Conservation (phyloP, 2,797 vertebrate genomes). For the Cyclopterus lumpus region DNA sequence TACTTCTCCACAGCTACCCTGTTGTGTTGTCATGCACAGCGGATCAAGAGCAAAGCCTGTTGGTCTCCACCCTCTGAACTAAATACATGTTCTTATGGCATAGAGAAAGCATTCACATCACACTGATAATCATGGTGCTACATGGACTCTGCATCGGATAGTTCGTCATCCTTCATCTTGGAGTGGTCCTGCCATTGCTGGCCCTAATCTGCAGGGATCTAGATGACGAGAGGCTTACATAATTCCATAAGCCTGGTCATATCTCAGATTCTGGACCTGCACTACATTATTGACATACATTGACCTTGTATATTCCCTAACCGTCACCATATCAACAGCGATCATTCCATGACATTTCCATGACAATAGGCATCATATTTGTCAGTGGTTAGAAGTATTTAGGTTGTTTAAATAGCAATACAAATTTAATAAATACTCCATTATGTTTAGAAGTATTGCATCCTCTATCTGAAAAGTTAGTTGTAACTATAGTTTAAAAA, state of each 20-base stretch:
- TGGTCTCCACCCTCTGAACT: slow-evolving; percentile 49
- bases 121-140: slow-evolving; percentile 53
- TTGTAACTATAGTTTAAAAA: background rate
- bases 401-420: background rate
- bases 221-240: slow-evolving; percentile 73
- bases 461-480: background rate
- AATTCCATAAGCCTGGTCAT: slow-evolving; percentile 75
- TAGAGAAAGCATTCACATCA: slow-evolving; percentile 49
- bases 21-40: slow-evolving; percentile 61
- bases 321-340: background rate
- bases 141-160: slow-evolving; percentile 45
- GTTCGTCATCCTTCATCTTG: slow-evolving; percentile 60
- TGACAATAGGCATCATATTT: background rate
- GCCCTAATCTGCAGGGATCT: slow-evolving; percentile 71
- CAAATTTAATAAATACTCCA: background rate
- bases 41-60: slow-evolving; percentile 68
- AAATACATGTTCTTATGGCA: slow-evolving; percentile 54
- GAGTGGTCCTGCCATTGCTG: slow-evolving; percentile 51
- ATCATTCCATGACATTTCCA: background rate
- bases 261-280: slow-evolving; percentile 50
- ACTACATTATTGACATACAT: slow-evolving; percentile 21
- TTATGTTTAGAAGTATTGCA: background rate
- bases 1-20: slow-evolving; percentile 57
- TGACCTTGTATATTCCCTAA: slow-evolving; percentile 10
- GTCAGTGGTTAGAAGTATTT: background rate